These are phyloP conservation scores for Parotia lawesii DNA, from an alignment of 2,113 vertebrate genomes.

Conservation along the genomic window DNA sequence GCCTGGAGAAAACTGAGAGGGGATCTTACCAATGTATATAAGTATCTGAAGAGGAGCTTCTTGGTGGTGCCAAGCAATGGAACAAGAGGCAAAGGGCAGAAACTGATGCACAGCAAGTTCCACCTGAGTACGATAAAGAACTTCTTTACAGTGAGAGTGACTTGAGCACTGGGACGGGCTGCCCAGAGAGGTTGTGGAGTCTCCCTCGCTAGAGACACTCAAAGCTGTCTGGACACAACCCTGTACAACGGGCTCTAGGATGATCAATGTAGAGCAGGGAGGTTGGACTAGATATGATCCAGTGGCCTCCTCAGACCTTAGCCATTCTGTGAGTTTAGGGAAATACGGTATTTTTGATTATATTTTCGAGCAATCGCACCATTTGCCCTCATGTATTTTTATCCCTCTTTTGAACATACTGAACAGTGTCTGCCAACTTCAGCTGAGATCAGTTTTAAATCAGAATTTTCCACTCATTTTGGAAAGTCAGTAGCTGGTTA, in stretches of 20 bases:
- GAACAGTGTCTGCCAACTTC: neutral
- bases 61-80: neutral
- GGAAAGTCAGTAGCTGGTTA: neutral
- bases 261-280: neutral
- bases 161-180: neutral
- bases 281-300: neutral
- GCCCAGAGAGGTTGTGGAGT: neutral
- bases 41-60: neutral
- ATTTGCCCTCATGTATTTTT: neutral
- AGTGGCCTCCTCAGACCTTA: accelerated
- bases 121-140: neutral
- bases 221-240: neutral
- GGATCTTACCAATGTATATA: neutral
- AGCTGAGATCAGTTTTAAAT: neutral
- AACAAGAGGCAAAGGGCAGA: neutral
- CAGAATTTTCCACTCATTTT: neutral
- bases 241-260: neutral
- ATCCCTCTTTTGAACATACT: neutral
- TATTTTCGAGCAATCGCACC: neutral
- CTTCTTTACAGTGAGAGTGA: neutral
- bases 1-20: neutral
- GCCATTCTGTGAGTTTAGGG: neutral
- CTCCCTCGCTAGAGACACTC: neutral
- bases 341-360: neutral
- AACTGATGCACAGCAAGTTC: neutral